Base-by-base conservation (phyloP, 2,797 vertebrate genomes). In the Poecilia wingei region DNA sequence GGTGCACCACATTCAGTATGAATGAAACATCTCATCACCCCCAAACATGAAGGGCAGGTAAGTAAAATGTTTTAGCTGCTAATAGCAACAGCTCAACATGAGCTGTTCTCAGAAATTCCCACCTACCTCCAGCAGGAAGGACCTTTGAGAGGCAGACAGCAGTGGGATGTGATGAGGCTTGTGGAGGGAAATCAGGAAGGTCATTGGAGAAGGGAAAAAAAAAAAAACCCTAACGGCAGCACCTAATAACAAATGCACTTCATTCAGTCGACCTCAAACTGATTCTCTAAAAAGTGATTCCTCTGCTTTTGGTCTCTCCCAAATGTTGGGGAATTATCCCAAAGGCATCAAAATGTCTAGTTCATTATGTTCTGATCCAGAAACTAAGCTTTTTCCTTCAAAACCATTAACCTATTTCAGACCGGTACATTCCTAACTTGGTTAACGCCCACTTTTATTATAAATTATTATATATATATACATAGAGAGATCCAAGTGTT, bases 101-200 rank as follows among this genome's bases (percentile, higher is more conserved):
- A 90, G 76, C 80, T 18, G 68, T 8, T 71, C 82, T 80, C 33
- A 72, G 53, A 14, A 25, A 78, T 68, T 77, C 74, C 73, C 85
- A 96, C 95, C 95, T 96, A 96, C 96, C 96, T 96, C 94, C 84
- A 87, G 90, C 80, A 89, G 72, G 25, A 77, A 77, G 83, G 79
- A 78, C 66, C 85, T 85, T 87, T 79, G 73, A 47, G 73, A 47
- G 79, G 87, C 12, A 81, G 88, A 88, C 82, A 83, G 86, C 85
- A 88, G 84, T 87, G 79, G 91, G 82, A 82, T 73, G 86, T 82
- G 85, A 78, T 82, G 78, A 92, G 72, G 93, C 87, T 84, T 76
- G 66, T 72, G 79, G 59, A 83, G 72, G 72, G 78, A 84, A 82
- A 84, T 75, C 70, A 83, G 88, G 81, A 45, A 82, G 64, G 73